A percentile compares a stretch with the other conserved stretches of the same genome.
phyloP scores from a whole-genome alignment of 2,888 invertebrate species.

The Scotopteryx bipunctaria region DNA sequence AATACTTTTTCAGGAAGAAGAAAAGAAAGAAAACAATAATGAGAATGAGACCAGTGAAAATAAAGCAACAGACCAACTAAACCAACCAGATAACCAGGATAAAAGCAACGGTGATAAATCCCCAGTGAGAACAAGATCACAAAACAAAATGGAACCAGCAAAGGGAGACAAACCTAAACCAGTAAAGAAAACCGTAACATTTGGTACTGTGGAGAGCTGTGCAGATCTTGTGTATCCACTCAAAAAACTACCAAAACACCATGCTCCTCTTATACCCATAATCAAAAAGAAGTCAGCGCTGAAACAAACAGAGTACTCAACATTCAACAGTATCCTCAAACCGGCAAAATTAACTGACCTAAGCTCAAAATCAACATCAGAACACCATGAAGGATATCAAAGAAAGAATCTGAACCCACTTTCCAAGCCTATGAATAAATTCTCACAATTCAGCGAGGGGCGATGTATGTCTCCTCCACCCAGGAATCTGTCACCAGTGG shows the following conservation, averaged over 20 bases:
- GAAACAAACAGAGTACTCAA: constrained; percentile 81
- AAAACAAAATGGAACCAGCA: constrained; percentile 77
- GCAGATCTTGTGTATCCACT: constrained; percentile 83
- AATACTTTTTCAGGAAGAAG: constrained; percentile 71
- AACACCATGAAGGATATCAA: constrained; percentile 76
- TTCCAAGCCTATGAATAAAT: constrained; percentile 75
- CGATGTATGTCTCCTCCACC: constrained; percentile 78
- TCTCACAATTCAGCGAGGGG: constrained; percentile 73
- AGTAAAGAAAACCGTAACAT: constrained; percentile 85
- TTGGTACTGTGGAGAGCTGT: constrained; percentile 85
- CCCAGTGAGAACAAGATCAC: constrained; percentile 75
- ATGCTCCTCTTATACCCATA: constrained; percentile 84
- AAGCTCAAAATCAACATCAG: constrained; percentile 81
- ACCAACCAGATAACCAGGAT: constrained; percentile 52
- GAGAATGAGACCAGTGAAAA: constrained; percentile 64
- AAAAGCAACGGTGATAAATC: constrained; percentile 63
- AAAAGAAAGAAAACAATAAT: constrained; percentile 79
- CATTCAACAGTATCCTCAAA: constrained; percentile 84
- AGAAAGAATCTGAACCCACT: constrained; percentile 76
- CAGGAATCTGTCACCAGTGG: constrained; percentile 66
- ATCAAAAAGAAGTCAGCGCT: constrained; percentile 85
- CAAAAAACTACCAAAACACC: constrained; percentile 83
- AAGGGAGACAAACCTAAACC: constrained; percentile 75
- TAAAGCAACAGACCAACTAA: constrained; percentile 53
- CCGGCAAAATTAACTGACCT: constrained; percentile 85